These are phyloP conservation scores for Danio jaintianensis DNA, from an alignment of 2,797 vertebrate genomes.

Conservation along the genomic window DNA sequence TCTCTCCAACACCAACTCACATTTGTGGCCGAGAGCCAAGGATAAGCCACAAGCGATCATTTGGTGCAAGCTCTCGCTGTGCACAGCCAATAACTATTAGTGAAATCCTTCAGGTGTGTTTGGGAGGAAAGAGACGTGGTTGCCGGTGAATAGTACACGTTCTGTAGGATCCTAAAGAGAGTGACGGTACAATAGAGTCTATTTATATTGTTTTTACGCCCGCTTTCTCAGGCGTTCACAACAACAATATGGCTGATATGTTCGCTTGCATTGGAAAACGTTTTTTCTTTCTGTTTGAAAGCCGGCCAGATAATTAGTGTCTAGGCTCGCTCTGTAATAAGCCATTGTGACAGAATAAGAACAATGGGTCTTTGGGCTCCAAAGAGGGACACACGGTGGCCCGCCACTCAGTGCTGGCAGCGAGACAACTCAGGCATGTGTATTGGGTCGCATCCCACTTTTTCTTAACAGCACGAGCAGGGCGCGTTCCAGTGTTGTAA, in stretches of 20 bases:
- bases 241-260: constrained; percentile 24
- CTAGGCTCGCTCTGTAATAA: constrained; percentile 46
- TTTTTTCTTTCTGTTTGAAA: constrained; percentile 50
- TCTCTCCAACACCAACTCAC: constrained; percentile 33
- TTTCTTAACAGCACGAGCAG: constrained; percentile 45
- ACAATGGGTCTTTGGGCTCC: constrained; percentile 53
- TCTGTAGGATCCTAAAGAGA: constrained; percentile 17
- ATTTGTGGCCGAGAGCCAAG: constrained; percentile 47
- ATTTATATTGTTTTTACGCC: not conserved
- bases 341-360: constrained; percentile 60
- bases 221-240: not conserved
- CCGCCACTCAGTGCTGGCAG: constrained; percentile 39
- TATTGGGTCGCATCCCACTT: constrained; percentile 56
- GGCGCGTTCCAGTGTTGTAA: constrained; percentile 51
- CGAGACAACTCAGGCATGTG: constrained; percentile 53
- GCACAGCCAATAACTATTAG: constrained; percentile 47
- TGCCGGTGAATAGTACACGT: not conserved
- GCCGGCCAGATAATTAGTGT: constrained; percentile 57
- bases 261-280: constrained; percentile 31
- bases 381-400: constrained; percentile 23
- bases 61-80: constrained; percentile 25
- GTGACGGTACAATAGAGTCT: not conserved
- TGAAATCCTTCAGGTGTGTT: constrained; percentile 37
- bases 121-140: not conserved
- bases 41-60: constrained; percentile 46